Percentiles rank a stretch among this genome's conserved stretches.
Conservation (phyloP, 2,888 invertebrate species). For the Caenorhabditis sinica region DNA sequence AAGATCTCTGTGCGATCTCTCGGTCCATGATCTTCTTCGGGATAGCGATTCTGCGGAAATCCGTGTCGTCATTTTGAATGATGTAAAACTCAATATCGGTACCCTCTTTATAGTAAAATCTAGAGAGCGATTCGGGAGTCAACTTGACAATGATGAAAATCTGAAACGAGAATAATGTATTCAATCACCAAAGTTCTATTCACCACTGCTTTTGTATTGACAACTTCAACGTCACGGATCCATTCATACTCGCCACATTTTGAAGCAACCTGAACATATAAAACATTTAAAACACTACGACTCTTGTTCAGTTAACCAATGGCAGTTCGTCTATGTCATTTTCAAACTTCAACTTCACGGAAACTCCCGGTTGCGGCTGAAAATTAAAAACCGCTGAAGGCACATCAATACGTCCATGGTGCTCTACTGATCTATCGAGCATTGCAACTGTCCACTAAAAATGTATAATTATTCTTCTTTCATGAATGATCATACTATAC, state of each 20-base stretch:
- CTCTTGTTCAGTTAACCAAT: neutral
- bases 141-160: constrained; percentile 30
- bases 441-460: constrained; percentile 43
- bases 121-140: neutral
- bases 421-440: neutral
- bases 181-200: neutral
- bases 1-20: constrained; percentile 4
- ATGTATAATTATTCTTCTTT: neutral
- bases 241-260: constrained; percentile 13
- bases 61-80: constrained; percentile 34
- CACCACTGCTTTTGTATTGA: constrained; percentile 40
- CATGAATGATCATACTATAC: neutral
- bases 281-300: neutral
- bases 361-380: constrained; percentile 10
- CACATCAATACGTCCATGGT: constrained; percentile 5
- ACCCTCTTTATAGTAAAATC: neutral
- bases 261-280: neutral
- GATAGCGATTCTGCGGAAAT: constrained; percentile 27
- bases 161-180: constrained; percentile 18
- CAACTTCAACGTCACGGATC: constrained; percentile 45
- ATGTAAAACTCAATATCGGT: constrained; percentile 2
- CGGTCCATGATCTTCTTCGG: constrained; percentile 9
- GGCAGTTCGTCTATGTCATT: neutral
- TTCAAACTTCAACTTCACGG: constrained; percentile 31
- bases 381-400: neutral